Evolutionary conservation across 2,888 invertebrate genomes (phyloP), one percentile per base, ranked within the genome.

Genomic region (Oxycera nigricornis): DNA sequence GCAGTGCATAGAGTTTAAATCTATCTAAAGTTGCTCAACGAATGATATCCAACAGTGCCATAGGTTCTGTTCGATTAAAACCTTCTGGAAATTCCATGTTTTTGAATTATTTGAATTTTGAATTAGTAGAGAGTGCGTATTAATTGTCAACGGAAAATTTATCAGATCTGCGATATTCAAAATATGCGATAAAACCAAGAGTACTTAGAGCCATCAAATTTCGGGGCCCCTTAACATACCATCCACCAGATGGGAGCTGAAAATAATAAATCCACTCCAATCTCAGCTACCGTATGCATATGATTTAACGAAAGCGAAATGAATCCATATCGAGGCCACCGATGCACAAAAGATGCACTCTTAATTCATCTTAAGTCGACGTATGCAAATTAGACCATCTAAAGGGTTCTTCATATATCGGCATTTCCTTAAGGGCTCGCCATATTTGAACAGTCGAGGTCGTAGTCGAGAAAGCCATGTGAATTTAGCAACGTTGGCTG

Each of bases 291-390:
- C 76, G 74, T 74, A 74, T 76, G 76, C 76, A 76, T 76, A 73
- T 72, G 72, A 74, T 74, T 67, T 55, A 74, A 62, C 72, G 72
- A 76, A 76, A 76, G 74, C 72, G 75, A 76, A 76, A 74, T 72
- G 31, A 50, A 52, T 52, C 52, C 68, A 68, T 26, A 41, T 70
- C 39, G 62, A 73, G 68, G 50, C 52, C 30, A 59, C 59, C 65
- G 55, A 28, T 74, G 72, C 74, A 76, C 76, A 76, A 76, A 76
- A 74, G 76, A 73, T 76, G 76, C 76, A 76, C 73, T 76, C 73
- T 70, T 52, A 28, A 57, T 70, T 52, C 70, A 52, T 70, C 70
- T 70, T 62, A 35, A 62, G 61, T 59, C 74, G 72, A 46, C 65
- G 67, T 73, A 76, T 76, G 76, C 76, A 76, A 76, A 76, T 76